Evolutionary conservation across 2,888 invertebrate species (phyloP).

Genomic region (Lasioglossum villosulum): DNA sequence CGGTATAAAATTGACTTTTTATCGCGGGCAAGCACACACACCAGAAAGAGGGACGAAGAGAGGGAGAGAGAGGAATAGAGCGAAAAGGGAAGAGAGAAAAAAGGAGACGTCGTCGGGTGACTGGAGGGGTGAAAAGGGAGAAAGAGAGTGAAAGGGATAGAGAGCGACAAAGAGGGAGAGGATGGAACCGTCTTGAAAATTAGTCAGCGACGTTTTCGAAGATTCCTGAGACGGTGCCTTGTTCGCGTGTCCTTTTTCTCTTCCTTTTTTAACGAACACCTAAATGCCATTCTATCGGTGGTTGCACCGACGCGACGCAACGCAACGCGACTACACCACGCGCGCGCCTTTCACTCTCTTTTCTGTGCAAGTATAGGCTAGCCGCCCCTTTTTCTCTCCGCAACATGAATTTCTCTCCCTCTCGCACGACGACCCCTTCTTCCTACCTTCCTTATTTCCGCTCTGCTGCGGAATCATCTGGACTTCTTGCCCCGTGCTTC

Average conservation of each 20-base stretch:
- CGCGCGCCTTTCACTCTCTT: conserved; percentile 22
- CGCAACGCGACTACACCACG: background rate
- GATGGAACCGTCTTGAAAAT: conserved; percentile 56
- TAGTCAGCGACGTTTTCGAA: conserved; percentile 66
- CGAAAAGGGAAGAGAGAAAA: background rate
- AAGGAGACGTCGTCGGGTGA: background rate
- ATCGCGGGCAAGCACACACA: conserved; percentile 52
- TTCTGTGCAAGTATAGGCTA: background rate
- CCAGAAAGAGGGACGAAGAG: conserved; percentile 1
- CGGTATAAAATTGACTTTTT: conserved; percentile 72
- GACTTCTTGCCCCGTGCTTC: conserved; percentile 14
- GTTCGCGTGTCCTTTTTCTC: conserved; percentile 39
- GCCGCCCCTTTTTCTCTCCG: background rate
- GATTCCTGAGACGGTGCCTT: conserved; percentile 50
- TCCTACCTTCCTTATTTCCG: conserved; percentile 29
- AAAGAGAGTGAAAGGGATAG: conserved; percentile 18
- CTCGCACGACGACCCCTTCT: background rate
- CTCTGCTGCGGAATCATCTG: conserved; percentile 23
- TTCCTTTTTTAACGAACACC: conserved; percentile 9
- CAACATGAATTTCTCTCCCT: background rate
- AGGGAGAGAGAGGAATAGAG: background rate
- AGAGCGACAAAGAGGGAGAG: conserved; percentile 22
- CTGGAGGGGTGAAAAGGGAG: background rate
- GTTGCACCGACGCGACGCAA: conserved; percentile 20
- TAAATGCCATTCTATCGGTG: conserved; percentile 46